phyloP scores from a whole-genome alignment of 2,113 vertebrate genomes.

The Callopanchax toddi region DNA sequence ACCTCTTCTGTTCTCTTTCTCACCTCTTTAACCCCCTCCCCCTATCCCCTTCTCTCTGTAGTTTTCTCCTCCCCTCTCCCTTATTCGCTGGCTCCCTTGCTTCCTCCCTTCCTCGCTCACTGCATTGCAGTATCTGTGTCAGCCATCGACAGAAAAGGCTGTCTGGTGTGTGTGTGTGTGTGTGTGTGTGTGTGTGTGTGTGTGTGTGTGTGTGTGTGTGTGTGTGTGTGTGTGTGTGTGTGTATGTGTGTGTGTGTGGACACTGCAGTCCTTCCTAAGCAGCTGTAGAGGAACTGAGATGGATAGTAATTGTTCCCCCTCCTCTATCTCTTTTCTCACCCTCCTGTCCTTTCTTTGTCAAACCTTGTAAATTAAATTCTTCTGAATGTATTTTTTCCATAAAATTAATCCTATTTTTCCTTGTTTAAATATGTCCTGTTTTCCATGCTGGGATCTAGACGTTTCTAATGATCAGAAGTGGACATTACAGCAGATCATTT shows the following conservation, averaged over 20 bases:
- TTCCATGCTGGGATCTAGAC: not conserved
- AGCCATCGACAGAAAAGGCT: constrained; percentile 67
- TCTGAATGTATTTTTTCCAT: not conserved
- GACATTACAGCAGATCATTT: constrained; percentile 3
- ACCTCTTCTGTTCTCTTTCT: constrained; percentile 6
- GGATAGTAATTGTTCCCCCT: constrained; percentile 35
- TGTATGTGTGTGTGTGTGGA: constrained; percentile 26
- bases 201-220: constrained; percentile 29
- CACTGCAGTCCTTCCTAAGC: constrained; percentile 60
- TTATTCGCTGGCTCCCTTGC: constrained; percentile 2
- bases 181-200: constrained; percentile 39
- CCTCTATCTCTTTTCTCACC: constrained; percentile 1
- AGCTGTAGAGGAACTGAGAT: constrained; percentile 66
- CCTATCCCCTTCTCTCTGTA: constrained; percentile 5
- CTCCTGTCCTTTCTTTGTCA: not conserved
- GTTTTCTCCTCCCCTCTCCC: not conserved
- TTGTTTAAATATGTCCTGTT: not conserved
- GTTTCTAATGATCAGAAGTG: not conserved
- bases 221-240: constrained; percentile 28
- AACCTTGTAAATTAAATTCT: not conserved
- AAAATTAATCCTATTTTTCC: not conserved
- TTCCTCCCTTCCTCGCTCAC: constrained; percentile 55
- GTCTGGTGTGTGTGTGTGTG: constrained; percentile 41
- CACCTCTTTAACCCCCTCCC: constrained; percentile 3
- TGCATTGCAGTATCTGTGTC: constrained; percentile 80